Percentiles rank a stretch among this genome's conserved stretches.
Conservation (phyloP, 2,797 vertebrate species). For the Eurystomus glaucurus region DNA sequence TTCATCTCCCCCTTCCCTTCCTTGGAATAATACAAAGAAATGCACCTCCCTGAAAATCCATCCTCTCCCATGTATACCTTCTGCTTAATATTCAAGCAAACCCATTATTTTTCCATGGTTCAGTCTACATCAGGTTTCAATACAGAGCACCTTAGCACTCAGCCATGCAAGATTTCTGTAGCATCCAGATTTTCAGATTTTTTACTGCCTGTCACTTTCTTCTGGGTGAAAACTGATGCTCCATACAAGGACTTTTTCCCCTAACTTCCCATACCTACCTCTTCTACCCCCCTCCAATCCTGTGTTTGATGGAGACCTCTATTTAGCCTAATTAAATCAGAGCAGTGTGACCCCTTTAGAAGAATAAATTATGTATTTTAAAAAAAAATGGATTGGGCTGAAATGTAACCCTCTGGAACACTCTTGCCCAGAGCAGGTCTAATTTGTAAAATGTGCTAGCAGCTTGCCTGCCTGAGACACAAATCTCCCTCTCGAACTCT, state of each 20-base stretch:
- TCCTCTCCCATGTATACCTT: background rate
- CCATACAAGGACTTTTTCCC: background rate
- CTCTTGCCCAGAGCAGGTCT: conserved; percentile 26
- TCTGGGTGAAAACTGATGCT: conserved; percentile 17
- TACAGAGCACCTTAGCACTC: background rate
- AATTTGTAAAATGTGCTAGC: conserved; percentile 35
- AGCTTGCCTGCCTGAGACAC: conserved; percentile 11
- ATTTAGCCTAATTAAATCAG: conserved; percentile 62
- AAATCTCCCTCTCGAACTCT: background rate
- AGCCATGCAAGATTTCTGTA: background rate
- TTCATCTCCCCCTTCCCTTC: background rate
- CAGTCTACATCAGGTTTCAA: background rate
- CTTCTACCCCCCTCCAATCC: conserved; percentile 7
- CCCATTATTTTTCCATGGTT: background rate
- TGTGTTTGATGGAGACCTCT: conserved; percentile 38
- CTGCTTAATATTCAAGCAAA: background rate
- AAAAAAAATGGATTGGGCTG: background rate
- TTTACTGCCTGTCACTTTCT: background rate
- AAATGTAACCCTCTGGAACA: conserved; percentile 23
- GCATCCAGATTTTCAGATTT: background rate
- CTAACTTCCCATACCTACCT: background rate
- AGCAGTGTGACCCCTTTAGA: conserved; percentile 12
- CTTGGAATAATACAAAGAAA: background rate
- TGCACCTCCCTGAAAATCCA: background rate
- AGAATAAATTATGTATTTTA: conserved; percentile 37